These are phyloP conservation scores for Eupeodes latifasciatus DNA, from an alignment of 2,888 invertebrate genomes.

Conservation along the genomic window DNA sequence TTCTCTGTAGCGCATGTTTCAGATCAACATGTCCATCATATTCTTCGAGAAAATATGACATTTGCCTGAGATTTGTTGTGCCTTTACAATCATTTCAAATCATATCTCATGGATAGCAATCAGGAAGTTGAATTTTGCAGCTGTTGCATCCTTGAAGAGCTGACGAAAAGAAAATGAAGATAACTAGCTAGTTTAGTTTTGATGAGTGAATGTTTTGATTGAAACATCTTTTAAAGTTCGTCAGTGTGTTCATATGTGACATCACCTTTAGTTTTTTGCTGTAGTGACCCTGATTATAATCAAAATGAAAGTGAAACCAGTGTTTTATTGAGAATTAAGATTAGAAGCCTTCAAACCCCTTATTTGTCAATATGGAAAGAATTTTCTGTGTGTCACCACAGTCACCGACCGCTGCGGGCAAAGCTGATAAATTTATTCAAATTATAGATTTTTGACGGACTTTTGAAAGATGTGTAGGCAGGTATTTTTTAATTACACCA, in stretches of 20 bases:
- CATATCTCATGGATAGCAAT: conserved; percentile 16
- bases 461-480: conserved; percentile 22
- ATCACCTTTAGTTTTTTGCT: not conserved
- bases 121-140: conserved; percentile 14
- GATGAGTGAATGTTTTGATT: conserved; percentile 26
- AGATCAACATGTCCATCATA: conserved; percentile 42
- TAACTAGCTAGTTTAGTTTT: not conserved
- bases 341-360: conserved; percentile 11
- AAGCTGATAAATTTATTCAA: conserved; percentile 44
- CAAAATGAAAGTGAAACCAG: conserved; percentile 31
- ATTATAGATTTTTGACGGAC: conserved; percentile 43
- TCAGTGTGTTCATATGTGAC: not conserved
- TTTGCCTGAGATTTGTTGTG: not conserved
- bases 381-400: not conserved
- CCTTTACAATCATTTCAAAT: conserved; percentile 15
- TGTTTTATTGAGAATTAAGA: not conserved
- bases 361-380: not conserved
- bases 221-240: conserved; percentile 5
- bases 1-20: conserved; percentile 9
- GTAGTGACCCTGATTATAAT: not conserved
- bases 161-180: conserved; percentile 1
- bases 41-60: conserved; percentile 8
- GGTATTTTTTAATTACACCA: conserved; percentile 21
- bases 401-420: conserved; percentile 14
- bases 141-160: conserved; percentile 4